Base-by-base conservation (phyloP, 2,113 vertebrate genomes). In the Ictalurus punctatus region DNA sequence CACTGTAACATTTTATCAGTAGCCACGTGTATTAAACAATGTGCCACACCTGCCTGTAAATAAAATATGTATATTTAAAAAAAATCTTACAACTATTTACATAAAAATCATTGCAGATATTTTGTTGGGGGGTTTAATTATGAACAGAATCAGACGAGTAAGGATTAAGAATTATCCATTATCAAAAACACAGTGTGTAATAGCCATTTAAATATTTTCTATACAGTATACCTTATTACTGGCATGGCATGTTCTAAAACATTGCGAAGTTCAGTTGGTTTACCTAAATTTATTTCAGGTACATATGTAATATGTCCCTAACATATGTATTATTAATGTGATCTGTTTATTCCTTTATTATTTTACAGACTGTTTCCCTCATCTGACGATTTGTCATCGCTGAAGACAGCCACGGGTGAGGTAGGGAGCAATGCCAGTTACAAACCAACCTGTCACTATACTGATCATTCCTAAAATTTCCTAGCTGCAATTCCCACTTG, bases 321-420 rank as follows among this genome's bases (percentile, higher is more conserved):
- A 27, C 52, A 7, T 74, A 79, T 34, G 25, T 59, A 85, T 69
- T 80, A 23, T 73, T 34, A 63, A 25, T 65, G 13, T 37, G 27
- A 25, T 79, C 21, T 87, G 5, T 56, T 65, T 52, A 1, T 83
- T 59, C 16, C 40, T 87, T 86, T 89, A 85, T 90, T 86, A 61
- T 83, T 61, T 86, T 58, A 7, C 90, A 94, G 92, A 67, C 1
- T 12, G 1, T 86, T 67, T 81, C 89, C 86, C 12, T 54, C 86
- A 61, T 83, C 89, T 27, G 21, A 87, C 71, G 88, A 87, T 80
- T 90, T 92, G 59, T 79, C 92, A 0, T 85, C 86, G 69, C 73
- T 94, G 58, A 94, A 91, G 90, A 92, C 92, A 83, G 94, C 89
- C 0, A 96, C 94, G 1, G 96, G 96, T 74, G 94, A 97, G 96